A percentile compares a stretch with the other conserved stretches of the same genome.
These are phyloP conservation scores for Iphiclides podalirius DNA, from an alignment of 2,888 invertebrate genomes.

Conservation along the genomic window DNA sequence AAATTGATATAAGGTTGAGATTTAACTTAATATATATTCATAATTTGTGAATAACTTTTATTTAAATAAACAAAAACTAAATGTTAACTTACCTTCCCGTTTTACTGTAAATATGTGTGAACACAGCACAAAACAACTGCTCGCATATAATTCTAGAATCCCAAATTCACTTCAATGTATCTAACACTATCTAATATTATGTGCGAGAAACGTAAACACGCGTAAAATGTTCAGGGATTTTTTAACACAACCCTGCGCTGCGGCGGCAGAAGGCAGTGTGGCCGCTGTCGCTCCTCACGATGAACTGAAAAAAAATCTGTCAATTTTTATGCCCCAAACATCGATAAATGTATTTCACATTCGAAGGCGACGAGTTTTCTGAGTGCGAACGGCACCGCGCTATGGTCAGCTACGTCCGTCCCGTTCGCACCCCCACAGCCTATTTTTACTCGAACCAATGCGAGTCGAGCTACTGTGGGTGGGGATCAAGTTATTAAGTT, in stretches of 20 bases:
- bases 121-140: conserved; percentile 41
- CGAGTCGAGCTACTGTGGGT: conserved; percentile 63
- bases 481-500: conserved; percentile 75
- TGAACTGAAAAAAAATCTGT: conserved; percentile 79
- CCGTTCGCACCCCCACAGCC: conserved; percentile 67
- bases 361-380: conserved; percentile 73
- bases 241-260: conserved; percentile 59
- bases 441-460: conserved; percentile 73
- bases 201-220: conserved; percentile 28
- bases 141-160: conserved; percentile 31
- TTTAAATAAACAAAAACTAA: conserved; percentile 1
- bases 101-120: conserved; percentile 15
- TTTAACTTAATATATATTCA: too few relatives aligned
- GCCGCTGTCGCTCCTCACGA: conserved; percentile 54
- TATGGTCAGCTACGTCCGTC: conserved; percentile 50
- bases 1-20: too few relatives aligned
- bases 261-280: conserved; percentile 45
- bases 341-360: conserved; percentile 77
- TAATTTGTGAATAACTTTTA: too few relatives aligned
- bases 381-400: conserved; percentile 44
- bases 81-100: conserved; percentile 29
- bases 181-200: conserved; percentile 32
- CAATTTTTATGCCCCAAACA: conserved; percentile 80
- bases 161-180: conserved; percentile 43
- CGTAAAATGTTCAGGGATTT: conserved; percentile 42